These are phyloP conservation scores for Hypomecis atomaria DNA, from an alignment of 2,888 invertebrate genomes.

Conservation along the genomic window DNA sequence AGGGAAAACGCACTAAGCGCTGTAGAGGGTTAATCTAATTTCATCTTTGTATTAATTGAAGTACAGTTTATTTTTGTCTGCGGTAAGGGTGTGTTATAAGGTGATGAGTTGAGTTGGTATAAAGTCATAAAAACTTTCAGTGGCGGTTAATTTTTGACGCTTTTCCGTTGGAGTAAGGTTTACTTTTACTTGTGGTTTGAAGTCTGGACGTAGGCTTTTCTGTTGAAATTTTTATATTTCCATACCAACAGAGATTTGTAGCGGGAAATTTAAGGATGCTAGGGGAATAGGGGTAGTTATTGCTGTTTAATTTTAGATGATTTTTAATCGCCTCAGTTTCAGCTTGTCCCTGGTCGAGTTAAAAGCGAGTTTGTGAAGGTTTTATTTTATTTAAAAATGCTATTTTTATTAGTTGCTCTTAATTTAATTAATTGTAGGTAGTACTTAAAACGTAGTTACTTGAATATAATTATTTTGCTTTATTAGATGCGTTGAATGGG, in stretches of 20 bases:
- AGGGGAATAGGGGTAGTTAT: constrained; percentile 30
- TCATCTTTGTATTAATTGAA: accelerated
- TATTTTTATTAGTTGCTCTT: no score
- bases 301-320: constrained; percentile 32
- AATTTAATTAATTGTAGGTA: no score
- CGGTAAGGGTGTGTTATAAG: neutral
- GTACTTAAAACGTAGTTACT: no score
- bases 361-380: neutral
- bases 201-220: constrained; percentile 61
- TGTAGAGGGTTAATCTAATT: constrained; percentile 6
- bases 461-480: no score
- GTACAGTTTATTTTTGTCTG: constrained; percentile 28
- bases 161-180: constrained; percentile 39
- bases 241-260: constrained; percentile 74
- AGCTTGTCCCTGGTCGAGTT: constrained; percentile 8
- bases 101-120: constrained; percentile 13
- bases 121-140: constrained; percentile 49
- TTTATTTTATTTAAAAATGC: neutral
- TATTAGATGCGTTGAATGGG: no score
- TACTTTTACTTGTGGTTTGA: constrained; percentile 41
- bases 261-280: constrained; percentile 55
- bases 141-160: constrained; percentile 44
- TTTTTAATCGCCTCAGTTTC: constrained; percentile 25
- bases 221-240: constrained; percentile 70
- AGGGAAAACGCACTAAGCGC: constrained; percentile 14